Percentiles rank a stretch among this genome's conserved stretches.
Conservation (phyloP, 2,797 vertebrate genomes). For the Peromyscus eremicus region DNA sequence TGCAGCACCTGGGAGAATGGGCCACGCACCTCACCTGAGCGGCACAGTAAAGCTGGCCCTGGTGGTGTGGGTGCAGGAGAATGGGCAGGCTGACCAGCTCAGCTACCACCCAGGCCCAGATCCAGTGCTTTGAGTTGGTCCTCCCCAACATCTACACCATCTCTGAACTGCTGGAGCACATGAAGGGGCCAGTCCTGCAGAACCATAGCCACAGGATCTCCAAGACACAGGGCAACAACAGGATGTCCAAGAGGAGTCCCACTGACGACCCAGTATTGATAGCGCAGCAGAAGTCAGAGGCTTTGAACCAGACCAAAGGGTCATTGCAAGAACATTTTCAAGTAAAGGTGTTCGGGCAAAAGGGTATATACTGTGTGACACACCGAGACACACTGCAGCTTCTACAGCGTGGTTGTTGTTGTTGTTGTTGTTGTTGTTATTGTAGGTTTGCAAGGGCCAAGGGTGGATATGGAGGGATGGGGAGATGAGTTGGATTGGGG, state of each 20-base stretch:
- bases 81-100: not conserved
- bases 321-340: not conserved
- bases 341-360: not conserved
- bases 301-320: not conserved
- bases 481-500: not conserved
- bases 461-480: no score
- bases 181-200: fast-evolving
- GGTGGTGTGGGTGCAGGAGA: not conserved
- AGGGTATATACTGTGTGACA: not conserved
- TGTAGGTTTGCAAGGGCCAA: no score
- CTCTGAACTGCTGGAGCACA: not conserved
- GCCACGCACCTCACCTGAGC: not conserved
- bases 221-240: not conserved
- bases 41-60: not conserved
- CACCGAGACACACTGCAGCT: fast-evolving
- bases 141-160: not conserved
- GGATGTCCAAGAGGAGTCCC: not conserved
- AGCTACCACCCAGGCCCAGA: not conserved
- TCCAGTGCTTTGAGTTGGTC: not conserved
- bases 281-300: not conserved
- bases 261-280: not conserved
- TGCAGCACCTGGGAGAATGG: not conserved
- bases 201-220: not conserved
- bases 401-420: not conserved
- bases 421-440: not conserved